Evolutionary conservation across 2,113 vertebrate species (phyloP).

Genomic region (Cervus canadensis): DNA sequence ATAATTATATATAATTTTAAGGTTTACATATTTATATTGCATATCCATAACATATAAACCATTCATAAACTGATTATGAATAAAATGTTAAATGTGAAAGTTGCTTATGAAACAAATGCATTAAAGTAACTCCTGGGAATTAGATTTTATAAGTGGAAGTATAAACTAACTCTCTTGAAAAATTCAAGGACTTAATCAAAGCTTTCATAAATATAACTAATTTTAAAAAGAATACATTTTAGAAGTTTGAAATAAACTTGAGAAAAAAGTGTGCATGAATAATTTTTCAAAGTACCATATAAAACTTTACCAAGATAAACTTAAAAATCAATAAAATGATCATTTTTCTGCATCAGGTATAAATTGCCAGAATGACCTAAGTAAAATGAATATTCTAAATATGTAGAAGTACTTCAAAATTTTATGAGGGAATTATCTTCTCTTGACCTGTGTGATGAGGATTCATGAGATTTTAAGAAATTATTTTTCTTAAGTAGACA

Average conservation of each 20-base stretch:
- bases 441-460: not conserved
- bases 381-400: not conserved
- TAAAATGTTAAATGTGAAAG: not conserved
- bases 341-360: not conserved
- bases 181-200: not conserved
- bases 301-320: not conserved
- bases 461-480: not conserved
- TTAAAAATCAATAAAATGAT: not conserved
- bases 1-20: not conserved
- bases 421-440: not conserved
- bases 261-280: not conserved
- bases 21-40: not conserved
- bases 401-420: not conserved
- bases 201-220: not conserved
- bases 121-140: not conserved
- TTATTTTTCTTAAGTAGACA: not conserved
- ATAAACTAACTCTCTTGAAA: not conserved
- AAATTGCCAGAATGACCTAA: not conserved
- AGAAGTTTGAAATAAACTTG: not conserved
- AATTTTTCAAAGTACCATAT: not conserved
- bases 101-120: not conserved
- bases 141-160: not conserved
- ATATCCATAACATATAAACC: not conserved
- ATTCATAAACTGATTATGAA: not conserved
- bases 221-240: not conserved